Percentiles rank a stretch among this genome's conserved stretches.
phyloP scores from a whole-genome alignment of 2,113 vertebrate species.

The Ellobius talpinus region DNA sequence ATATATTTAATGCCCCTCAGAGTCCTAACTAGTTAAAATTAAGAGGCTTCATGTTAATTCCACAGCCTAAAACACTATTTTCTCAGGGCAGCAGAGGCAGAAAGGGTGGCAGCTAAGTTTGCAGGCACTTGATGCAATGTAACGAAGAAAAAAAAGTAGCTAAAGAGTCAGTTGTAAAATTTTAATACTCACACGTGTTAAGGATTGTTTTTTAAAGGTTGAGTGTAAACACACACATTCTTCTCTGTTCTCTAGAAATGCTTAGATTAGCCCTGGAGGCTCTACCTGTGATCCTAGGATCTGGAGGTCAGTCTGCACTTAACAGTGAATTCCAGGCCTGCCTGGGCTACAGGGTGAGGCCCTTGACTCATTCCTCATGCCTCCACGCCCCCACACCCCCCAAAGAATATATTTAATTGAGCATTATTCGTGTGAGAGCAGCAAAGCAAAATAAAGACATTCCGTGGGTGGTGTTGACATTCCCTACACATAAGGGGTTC shows the following conservation, averaged over 20 bases:
- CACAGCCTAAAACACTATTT: neutral
- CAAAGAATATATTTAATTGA: neutral
- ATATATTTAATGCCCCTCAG: conserved; percentile 1
- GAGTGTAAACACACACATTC: conserved; percentile 13
- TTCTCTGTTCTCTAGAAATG: conserved; percentile 39
- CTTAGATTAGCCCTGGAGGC: neutral
- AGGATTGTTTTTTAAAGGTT: conserved; percentile 35
- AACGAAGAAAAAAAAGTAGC: neutral
- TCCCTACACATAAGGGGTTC: conserved; percentile 41
- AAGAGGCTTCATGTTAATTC: neutral
- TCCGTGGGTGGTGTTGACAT: conserved; percentile 23
- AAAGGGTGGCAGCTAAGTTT: neutral
- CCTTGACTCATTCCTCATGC: neutral
- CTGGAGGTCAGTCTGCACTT: neutral
- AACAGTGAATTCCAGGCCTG: neutral
- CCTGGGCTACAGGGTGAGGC: neutral
- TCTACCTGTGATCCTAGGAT: neutral
- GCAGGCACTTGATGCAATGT: neutral
- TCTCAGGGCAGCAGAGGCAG: neutral
- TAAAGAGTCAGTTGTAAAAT: neutral
- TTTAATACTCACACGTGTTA: conserved; percentile 1
- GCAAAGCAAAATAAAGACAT: conserved; percentile 61
- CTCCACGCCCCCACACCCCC: neutral
- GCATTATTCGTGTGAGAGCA: conserved; percentile 31
- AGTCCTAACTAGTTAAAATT: conserved; percentile 20